Evolutionary conservation across 92 coral and sea anemone species (phyloP), one percentile per base, ranked within the genome.

Genomic region (Bergia sp.): DNA sequence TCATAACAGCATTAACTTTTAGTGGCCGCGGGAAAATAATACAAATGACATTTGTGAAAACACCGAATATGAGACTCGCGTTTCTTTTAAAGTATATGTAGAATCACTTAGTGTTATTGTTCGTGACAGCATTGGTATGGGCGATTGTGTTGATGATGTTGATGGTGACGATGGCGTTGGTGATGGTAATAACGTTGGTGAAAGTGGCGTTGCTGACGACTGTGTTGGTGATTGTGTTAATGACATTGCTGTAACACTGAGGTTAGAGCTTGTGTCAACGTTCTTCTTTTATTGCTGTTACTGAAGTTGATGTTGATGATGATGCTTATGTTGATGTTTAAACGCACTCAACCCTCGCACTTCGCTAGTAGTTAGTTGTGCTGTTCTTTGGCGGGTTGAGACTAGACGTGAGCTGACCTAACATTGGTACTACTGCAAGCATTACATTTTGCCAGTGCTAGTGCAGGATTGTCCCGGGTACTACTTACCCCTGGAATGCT

Each of bases 401-500:
- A 53, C 16, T 11, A 53, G 58, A 12, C 1, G 11, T 53, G 3
- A 53, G 58, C 16, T 10, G 18, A 10, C 58, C 58, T 53, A 50
- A 10, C 58, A 11, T 53, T 11, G 18, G 16, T 18, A 53, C 9
- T 47, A 47, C 53, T 47, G 9, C 9, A 5, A 5, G 10, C 53
- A 47, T 0, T 53, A 53, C 2, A 53, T 53, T 53, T 73, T 37
- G 77, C 3, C 69, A 61, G 69, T 61, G 29, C 69, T 61, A 61
- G 29, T 61, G n/a, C 69, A 7, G n/a, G 6, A 23, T 61, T 61
- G 69, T 61, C 1, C 12, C 69, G 23, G 3, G 23, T 61, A 61
- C 4, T 41, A 40, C 87, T 53, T 71, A 83, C 87, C 87, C 87
- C 87, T 6, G 74, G 23, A 40, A 7, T 43, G 9, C 66, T 74